Evolutionary conservation across 2,113 vertebrate species (phyloP).

Genomic region (Solenodon paradoxus): DNA sequence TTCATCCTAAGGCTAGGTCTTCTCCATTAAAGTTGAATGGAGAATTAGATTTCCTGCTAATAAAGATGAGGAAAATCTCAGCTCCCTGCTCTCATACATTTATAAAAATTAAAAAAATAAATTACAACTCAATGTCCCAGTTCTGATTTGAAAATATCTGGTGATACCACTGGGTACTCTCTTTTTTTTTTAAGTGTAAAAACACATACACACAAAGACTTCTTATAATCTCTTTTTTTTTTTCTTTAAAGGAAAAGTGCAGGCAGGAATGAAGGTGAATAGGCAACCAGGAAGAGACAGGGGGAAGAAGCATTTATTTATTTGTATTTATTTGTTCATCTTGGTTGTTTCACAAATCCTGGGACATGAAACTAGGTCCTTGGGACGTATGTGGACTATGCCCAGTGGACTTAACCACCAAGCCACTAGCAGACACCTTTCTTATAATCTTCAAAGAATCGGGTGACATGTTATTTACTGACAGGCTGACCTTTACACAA

Average conservation of each 20-base stretch:
- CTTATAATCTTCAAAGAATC: slow-evolving; percentile 21
- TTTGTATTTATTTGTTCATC: too few relatives aligned
- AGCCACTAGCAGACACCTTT: too few relatives aligned
- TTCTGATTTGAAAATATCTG: slow-evolving; percentile 52
- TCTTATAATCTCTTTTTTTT: slow-evolving; percentile 17
- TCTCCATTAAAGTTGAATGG: background rate
- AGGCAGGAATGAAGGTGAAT: too few relatives aligned
- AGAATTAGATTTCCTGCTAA: slow-evolving; percentile 49
- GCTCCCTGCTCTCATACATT: background rate
- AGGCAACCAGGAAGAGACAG: too few relatives aligned
- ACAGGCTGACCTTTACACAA: slow-evolving; percentile 48
- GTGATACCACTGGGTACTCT: slow-evolving; percentile 26
- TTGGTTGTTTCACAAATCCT: too few relatives aligned
- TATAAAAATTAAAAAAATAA: slow-evolving; percentile 52
- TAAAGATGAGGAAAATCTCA: slow-evolving; percentile 8
- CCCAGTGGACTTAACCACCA: too few relatives aligned
- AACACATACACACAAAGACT: slow-evolving; percentile 9
- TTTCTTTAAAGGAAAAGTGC: too few relatives aligned
- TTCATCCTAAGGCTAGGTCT: slow-evolving; percentile 36
- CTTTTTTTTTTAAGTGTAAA: background rate
- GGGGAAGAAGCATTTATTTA: too few relatives aligned
- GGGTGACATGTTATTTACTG: slow-evolving; percentile 20
- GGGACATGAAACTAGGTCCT: too few relatives aligned
- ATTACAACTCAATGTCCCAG: slow-evolving; percentile 13
- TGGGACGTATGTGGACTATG: too few relatives aligned